Evolutionary conservation across 2,113 vertebrate genomes (phyloP), one percentile per base, ranked within the genome.

Genomic region (Anas platyrhynchos): DNA sequence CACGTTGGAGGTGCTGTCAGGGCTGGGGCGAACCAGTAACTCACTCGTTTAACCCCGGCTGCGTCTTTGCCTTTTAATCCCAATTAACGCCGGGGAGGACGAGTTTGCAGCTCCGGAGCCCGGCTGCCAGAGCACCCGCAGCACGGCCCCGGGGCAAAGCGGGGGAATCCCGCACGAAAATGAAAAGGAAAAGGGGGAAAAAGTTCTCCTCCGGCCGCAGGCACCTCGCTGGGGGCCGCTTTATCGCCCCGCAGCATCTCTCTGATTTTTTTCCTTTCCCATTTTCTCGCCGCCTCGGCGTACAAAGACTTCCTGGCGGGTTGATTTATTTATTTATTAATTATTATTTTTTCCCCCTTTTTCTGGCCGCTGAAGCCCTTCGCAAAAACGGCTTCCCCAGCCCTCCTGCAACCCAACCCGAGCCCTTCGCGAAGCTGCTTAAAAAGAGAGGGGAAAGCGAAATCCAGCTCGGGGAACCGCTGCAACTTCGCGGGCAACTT

Each of bases 11-110:
- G 93, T 75, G 90, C 91, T 97, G 97, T 63, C 94, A 96, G 92
- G 95, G 72, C 74, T 31, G 89, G 78, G 88, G 89, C 73, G 77
- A 88, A 55, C 89, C 87, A 59, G 89, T 96, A 96, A 97, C 90
- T 97, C 91, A 94, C 83, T 63, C 90, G 72, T 73, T 93, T 95
- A 96, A 94, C 83, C 91, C 92, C 65, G 54, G 68, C 32, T 66
- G 89, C 59, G 73, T 88, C 92, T 63, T 92, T 86, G 76, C 52
- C 88, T 96, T 95, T 96, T 97, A 96, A 97, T 96, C 96, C 91
- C 92, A 93, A 92, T 86, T 96, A 94, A 94, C 68, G 38, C 74
- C 69, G 56, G 22, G 34, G 81, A 82, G 44, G 90, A 94, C 80
- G 69, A 46, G 36, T 74, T 63, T 4, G 34, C 5, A 23, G 23